Conservation (phyloP, 2,113 vertebrate genomes). For the Phodopus roborovskii region DNA sequence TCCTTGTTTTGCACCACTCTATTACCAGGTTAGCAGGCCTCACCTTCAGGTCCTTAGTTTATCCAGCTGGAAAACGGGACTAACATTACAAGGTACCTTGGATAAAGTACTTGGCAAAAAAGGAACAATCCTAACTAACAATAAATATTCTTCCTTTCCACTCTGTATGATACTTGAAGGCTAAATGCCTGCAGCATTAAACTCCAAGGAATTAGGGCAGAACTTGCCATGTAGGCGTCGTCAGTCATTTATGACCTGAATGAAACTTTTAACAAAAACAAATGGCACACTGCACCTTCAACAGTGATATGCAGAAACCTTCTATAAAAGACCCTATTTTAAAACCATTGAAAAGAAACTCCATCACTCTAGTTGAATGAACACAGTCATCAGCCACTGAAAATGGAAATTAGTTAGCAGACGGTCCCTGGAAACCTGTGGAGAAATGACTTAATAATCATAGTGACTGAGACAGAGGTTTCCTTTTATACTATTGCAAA, state of each 20-base stretch:
- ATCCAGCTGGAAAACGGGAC: conserved; percentile 37
- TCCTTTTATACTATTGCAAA: conserved; percentile 76
- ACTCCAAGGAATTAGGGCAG: conserved; percentile 55
- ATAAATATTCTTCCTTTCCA: not conserved
- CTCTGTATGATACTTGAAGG: conserved; percentile 6
- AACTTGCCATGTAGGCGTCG: conserved; percentile 3
- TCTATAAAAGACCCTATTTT: conserved; percentile 79
- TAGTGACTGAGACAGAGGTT: conserved; percentile 64
- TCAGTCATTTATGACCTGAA: conserved; percentile 68
- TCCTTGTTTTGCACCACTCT: not conserved
- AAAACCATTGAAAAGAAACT: conserved; percentile 82
- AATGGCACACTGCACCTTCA: conserved; percentile 71
- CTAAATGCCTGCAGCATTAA: conserved; percentile 52
- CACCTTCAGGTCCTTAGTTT: not conserved
- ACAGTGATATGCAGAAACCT: conserved; percentile 68
- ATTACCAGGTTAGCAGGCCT: not conserved
- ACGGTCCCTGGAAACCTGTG: conserved; percentile 76
- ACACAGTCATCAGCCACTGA: conserved; percentile 80
- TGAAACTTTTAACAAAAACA: conserved; percentile 83
- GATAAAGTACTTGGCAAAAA: not conserved
- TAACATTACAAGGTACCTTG: not conserved
- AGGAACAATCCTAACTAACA: conserved; percentile 28
- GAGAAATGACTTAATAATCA: conserved; percentile 81
- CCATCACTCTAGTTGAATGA: conserved; percentile 81
- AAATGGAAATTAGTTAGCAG: conserved; percentile 82